A percentile compares a stretch with the other conserved stretches of the same genome.
These are phyloP conservation scores for Entomyzon cyanotis DNA, from an alignment of 2,113 vertebrate species.

Conservation along the genomic window DNA sequence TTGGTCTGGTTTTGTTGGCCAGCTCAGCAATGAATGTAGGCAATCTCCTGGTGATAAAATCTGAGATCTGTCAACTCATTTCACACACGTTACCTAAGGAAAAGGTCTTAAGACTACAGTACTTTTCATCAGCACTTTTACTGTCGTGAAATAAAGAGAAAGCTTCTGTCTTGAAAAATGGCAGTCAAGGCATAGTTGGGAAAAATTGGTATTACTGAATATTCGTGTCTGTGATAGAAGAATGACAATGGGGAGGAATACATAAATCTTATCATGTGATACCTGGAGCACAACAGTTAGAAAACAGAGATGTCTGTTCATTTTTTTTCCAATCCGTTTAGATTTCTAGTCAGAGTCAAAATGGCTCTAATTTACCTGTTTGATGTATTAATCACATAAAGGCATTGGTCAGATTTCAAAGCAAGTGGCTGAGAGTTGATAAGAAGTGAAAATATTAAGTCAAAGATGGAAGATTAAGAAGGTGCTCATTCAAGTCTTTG, in stretches of 20 bases:
- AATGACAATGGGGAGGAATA: neutral
- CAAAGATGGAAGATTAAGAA: slow-evolving; percentile 70
- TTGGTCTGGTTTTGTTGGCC: neutral
- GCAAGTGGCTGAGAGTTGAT: slow-evolving; percentile 52
- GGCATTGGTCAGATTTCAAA: slow-evolving; percentile 66
- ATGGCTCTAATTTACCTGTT: slow-evolving; percentile 62
- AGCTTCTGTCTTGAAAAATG: slow-evolving; percentile 28
- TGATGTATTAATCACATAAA: slow-evolving; percentile 64
- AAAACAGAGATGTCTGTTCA: slow-evolving; percentile 20
- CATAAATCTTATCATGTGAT: neutral
- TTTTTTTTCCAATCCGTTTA: neutral
- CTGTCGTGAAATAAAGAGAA: neutral
- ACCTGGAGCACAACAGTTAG: neutral
- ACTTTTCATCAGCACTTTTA: neutral
- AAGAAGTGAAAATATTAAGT: slow-evolving; percentile 62
- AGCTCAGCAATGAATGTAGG: neutral
- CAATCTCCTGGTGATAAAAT: neutral
- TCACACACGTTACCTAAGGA: neutral
- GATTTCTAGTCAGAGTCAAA: slow-evolving; percentile 36
- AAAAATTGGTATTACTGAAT: neutral
- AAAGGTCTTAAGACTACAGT: neutral
- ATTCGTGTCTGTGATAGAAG: neutral
- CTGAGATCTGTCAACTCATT: neutral
- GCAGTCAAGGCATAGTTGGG: neutral
- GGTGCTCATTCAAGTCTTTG: slow-evolving; percentile 59